Base-by-base conservation (phyloP, 2,888 invertebrate species). In the Lasius fuliginosus region DNA sequence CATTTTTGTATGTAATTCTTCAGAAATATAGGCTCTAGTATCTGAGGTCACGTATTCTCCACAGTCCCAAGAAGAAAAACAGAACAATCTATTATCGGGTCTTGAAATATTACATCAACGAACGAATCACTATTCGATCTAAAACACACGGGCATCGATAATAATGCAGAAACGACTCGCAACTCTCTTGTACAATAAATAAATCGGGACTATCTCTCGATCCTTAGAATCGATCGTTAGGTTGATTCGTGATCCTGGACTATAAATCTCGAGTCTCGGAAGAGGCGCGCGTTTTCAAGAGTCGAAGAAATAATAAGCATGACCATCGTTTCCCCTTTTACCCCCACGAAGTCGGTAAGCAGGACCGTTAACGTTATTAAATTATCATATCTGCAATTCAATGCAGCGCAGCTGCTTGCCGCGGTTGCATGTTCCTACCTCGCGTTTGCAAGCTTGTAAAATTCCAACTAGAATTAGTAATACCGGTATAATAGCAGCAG, bases 241-340 rank as follows among this genome's bases (percentile, higher is more conserved):
- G 62, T 62, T 58, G 58, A 33, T 53, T 76, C 82, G 64, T 64
- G 58, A 74, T 81, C 64, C 69, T 71, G 67, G 42, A 77, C 62
- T 76, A 81, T 76, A 86, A 87, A 87, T 86, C 75, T 58, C 56
- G 23, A n/a, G 56, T 49, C 60, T 60, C 75, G 82, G 53, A 79
- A 75, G 82, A 76, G 42, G 30, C 64, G 69, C 36, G 64, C 42
- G 42, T 77, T 83, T 83, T 65, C 81, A 36, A 81, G 40, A 83
- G 85, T 85, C 69, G 79, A 83, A 85, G 87, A 87, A 87, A 85
- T 83, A 87, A 87, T 85, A 86, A 82, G 62, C 53, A 40, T 46
- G 40, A 81, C 53, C 56, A 30, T 79, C 60, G 23, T 36, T 79
- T 36, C 42, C 49, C 58, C 62, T 56, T 77, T 64, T 74, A 23